These are phyloP conservation scores for Thyatira batis DNA, from an alignment of 2,888 invertebrate genomes.

Conservation along the genomic window DNA sequence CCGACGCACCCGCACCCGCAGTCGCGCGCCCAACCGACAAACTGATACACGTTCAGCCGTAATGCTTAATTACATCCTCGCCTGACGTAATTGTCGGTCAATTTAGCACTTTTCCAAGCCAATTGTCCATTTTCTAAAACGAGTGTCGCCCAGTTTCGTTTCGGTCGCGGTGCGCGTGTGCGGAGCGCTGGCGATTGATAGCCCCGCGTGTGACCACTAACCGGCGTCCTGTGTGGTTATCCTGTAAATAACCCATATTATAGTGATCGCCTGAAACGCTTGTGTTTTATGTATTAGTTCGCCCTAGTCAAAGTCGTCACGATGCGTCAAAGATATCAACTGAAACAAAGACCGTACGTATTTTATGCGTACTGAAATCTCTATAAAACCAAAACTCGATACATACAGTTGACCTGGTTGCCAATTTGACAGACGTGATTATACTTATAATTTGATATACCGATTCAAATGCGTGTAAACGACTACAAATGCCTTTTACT, in stretches of 20 bases:
- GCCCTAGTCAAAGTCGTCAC: slow-evolving; percentile 42
- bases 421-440: slow-evolving; percentile 42
- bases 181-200: slow-evolving; percentile 37
- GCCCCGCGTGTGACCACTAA: slow-evolving; percentile 30
- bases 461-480: slow-evolving; percentile 45
- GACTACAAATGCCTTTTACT: slow-evolving; percentile 41
- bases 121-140: slow-evolving; percentile 54
- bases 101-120: slow-evolving; percentile 62
- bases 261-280: slow-evolving; percentile 53
- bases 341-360: slow-evolving; percentile 79
- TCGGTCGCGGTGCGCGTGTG: slow-evolving; percentile 38
- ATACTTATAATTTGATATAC: slow-evolving; percentile 38
- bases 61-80: slow-evolving; percentile 75
- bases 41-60: slow-evolving; percentile 74
- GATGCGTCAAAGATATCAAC: slow-evolving; percentile 78
- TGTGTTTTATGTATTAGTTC: slow-evolving; percentile 35
- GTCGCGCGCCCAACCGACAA: slow-evolving; percentile 76
- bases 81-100: slow-evolving; percentile 61
- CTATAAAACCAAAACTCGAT: slow-evolving; percentile 27
- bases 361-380: slow-evolving; percentile 33
- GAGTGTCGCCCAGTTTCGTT: slow-evolving; percentile 35
- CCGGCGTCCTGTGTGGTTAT: slow-evolving; percentile 57
- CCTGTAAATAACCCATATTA: slow-evolving; percentile 55
- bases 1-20: slow-evolving; percentile 48
- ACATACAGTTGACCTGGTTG: slow-evolving; percentile 42